Conservation (phyloP, 2,113 vertebrate genomes). For the Brienomyrus brachyistius region DNA sequence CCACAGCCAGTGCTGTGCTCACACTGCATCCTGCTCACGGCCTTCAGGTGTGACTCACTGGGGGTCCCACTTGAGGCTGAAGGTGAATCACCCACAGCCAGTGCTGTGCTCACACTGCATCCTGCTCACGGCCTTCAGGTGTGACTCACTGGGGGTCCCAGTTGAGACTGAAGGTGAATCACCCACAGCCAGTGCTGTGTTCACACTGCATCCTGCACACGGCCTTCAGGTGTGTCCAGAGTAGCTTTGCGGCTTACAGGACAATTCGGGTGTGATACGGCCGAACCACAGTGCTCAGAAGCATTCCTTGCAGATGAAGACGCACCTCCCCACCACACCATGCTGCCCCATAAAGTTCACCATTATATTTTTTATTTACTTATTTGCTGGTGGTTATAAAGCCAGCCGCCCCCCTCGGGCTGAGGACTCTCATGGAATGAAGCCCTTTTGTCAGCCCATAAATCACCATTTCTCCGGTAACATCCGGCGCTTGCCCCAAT, state of each 20-base stretch:
- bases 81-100: too few species aligned
- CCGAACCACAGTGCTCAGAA: background rate
- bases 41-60: background rate
- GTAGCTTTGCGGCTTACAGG: background rate
- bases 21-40: too few species aligned
- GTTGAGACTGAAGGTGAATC: too few species aligned
- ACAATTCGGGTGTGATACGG: background rate
- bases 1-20: too few species aligned
- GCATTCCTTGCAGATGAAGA: background rate
- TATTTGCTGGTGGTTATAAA: background rate
- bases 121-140: too few species aligned
- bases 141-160: too few species aligned
- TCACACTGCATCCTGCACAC: too few species aligned
- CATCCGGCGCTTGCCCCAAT: background rate
- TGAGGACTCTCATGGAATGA: background rate
- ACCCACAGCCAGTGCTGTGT: too few species aligned
- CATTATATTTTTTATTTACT: background rate
- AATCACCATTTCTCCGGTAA: constrained; percentile 6
- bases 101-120: too few species aligned
- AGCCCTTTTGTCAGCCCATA: background rate
- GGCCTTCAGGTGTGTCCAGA: background rate
- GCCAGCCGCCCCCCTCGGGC: background rate
- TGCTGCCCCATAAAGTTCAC: background rate
- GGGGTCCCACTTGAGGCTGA: too few species aligned
- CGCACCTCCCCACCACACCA: background rate